These are phyloP conservation scores for Lasioglossum baleicum DNA, from an alignment of 1,140 invertebrate species.

Conservation along the genomic window DNA sequence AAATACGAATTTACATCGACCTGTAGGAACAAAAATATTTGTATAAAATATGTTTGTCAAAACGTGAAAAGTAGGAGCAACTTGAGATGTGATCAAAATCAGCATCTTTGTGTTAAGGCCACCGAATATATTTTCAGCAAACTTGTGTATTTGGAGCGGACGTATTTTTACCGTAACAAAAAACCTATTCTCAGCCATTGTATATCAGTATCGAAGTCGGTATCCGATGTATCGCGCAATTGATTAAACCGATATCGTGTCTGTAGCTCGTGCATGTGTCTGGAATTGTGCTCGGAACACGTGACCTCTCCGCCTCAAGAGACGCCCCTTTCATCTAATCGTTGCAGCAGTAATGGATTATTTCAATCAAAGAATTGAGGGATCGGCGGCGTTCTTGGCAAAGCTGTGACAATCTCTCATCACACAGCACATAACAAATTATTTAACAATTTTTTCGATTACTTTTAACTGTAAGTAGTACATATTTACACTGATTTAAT, in stretches of 20 bases:
- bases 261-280: slow-evolving; percentile 71
- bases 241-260: slow-evolving; percentile 65
- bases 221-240: slow-evolving; percentile 57
- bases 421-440: neutral
- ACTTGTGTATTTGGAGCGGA: neutral
- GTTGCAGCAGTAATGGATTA: slow-evolving; percentile 54
- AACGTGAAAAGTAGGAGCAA: no score
- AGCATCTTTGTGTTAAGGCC: neutral
- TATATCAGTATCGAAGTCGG: slow-evolving; percentile 44
- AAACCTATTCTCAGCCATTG: neutral
- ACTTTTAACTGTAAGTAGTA: neutral
- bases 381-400: slow-evolving; percentile 9
- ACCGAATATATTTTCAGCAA: no score
- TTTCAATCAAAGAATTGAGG: slow-evolving; percentile 46
- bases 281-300: slow-evolving; percentile 73
- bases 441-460: neutral
- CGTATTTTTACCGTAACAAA: neutral
- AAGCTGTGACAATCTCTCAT: neutral
- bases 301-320: slow-evolving; percentile 73
- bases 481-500: neutral
- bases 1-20: no score
- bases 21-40: no score
- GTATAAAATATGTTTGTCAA: no score
- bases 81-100: no score
- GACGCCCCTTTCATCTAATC: slow-evolving; percentile 78